A percentile compares a stretch with the other conserved stretches of the same genome.
These are phyloP conservation scores for Acanthochromis polyacanthus DNA, from an alignment of 2,113 vertebrate genomes.

Conservation along the genomic window DNA sequence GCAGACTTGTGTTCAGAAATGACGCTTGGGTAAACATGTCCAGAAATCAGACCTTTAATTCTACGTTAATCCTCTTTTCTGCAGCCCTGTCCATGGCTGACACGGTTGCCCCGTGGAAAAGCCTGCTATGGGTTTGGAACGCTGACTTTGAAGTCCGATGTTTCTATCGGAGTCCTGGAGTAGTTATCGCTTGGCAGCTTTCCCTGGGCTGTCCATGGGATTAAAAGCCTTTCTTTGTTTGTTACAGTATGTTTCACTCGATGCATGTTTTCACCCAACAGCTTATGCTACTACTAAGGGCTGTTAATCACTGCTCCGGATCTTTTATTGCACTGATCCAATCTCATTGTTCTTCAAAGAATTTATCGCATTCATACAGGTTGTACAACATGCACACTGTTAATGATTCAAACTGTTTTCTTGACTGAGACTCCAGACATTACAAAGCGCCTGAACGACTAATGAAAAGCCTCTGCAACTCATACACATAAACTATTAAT, in stretches of 20 bases:
- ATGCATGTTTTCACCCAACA: conserved; percentile 22
- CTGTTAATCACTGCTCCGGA: neutral
- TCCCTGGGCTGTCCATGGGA: conserved; percentile 42
- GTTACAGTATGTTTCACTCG: conserved; percentile 16
- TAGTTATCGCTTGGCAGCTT: conserved; percentile 46
- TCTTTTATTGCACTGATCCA: neutral
- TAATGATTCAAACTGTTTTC: neutral
- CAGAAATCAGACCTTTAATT: conserved; percentile 75
- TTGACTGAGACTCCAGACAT: neutral
- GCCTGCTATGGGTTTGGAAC: conserved; percentile 49
- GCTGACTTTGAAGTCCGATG: conserved; percentile 64
- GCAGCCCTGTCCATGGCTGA: conserved; percentile 49
- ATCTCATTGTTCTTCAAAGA: neutral
- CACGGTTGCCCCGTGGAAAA: conserved; percentile 45
- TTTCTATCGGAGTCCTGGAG: conserved; percentile 44
- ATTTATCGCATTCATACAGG: neutral
- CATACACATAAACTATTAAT: neutral
- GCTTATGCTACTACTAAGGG: neutral
- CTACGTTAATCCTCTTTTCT: conserved; percentile 78
- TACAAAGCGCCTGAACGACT: neutral
- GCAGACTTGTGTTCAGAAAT: conserved; percentile 65
- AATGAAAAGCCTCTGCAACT: neutral
- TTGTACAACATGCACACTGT: neutral
- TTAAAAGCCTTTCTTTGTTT: conserved; percentile 59
- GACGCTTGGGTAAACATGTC: conserved; percentile 66